These are phyloP conservation scores for Aulostomus chinensis DNA, from an alignment of 2,797 vertebrate genomes.

Conservation along the genomic window DNA sequence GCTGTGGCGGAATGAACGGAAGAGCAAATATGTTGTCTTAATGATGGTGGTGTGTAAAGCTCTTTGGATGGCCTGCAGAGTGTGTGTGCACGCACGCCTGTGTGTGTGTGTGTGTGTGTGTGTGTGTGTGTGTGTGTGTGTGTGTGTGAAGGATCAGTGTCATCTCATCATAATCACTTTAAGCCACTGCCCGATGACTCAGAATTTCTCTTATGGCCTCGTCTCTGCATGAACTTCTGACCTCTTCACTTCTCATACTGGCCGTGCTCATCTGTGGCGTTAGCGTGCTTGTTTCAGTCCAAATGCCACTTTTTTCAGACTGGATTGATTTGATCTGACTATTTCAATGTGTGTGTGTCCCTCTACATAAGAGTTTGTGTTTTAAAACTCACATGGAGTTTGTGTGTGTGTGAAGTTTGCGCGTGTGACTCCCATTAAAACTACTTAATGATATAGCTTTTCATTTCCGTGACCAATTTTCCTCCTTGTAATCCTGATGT, in stretches of 20 bases:
- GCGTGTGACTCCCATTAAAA: constrained; percentile 70
- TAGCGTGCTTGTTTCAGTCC: constrained; percentile 11
- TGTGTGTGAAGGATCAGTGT: neutral
- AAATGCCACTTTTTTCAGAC: constrained; percentile 27
- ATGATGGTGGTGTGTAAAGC: constrained; percentile 28
- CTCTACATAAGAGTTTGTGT: constrained; percentile 41
- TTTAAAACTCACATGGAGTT: constrained; percentile 24
- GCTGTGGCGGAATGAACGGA: constrained; percentile 21
- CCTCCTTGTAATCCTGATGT: constrained; percentile 43
- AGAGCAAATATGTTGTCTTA: constrained; percentile 27
- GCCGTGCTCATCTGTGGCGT: neutral
- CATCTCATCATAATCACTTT: constrained; percentile 27
- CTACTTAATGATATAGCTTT: constrained; percentile 64
- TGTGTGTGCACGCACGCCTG: too few relatives aligned
- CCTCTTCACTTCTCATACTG: constrained; percentile 27
- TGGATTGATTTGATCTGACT: constrained; percentile 31
- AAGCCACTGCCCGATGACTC: constrained; percentile 23
- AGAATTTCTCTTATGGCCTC: constrained; percentile 24
- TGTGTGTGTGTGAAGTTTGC: constrained; percentile 28
- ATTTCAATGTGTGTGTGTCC: neutral
- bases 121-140: constrained; percentile 15
- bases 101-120: neutral
- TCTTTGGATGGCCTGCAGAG: neutral
- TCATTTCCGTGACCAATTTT: constrained; percentile 67
- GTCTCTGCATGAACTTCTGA: constrained; percentile 57